Base-by-base conservation (phyloP, 2,888 invertebrate genomes). In the Calliopum simillimum region DNA sequence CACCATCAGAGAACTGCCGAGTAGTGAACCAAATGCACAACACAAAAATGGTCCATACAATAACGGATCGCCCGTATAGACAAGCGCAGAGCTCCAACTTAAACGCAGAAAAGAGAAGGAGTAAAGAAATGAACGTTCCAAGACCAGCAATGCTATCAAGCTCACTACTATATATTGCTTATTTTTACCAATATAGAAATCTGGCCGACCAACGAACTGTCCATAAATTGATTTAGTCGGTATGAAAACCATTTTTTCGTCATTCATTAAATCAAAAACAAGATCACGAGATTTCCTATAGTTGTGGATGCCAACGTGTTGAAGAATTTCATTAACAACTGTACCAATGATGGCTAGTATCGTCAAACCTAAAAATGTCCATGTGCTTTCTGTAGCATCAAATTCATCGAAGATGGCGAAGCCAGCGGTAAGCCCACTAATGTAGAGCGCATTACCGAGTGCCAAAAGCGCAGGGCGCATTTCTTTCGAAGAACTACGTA, bases 191-290 rank as follows among this genome's bases (percentile, higher is more conserved):
- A 83, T 63, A 2, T 73, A 73, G 43, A 81, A 82, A 12, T 82
- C 82, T 2, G 61, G 63, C 3, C 83, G 77, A 11, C 73, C 79
- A 63, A 77, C 77, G 72, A 82, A 83, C 25, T 81, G 77, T 0
- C 78, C 78, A 8, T 77, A 69, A 3, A 82, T 69, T 0, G 82
- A 72, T 64, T 77, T 78, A 2, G 73, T 78, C 0, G 76, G 76
- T 62, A 79, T 73, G 23, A 80, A 82, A 2, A 79, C 76, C 47
- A 81, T 66, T 16, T 78, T 76, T 61, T 82, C 82, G 53, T 82
- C 83, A 63, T 82, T 82, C 23, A 82, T 72, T 16, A 82, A 74
- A 73, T 82, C 79, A 23, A 81, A 82, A n/a, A 81, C 82, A 62
- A 81, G 56, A 74, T 83, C 82, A 41, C 73, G 71, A 2, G 82